Evolutionary conservation across 1,140 invertebrate genomes (phyloP).

Genomic region (Galendromus occidentalis): DNA sequence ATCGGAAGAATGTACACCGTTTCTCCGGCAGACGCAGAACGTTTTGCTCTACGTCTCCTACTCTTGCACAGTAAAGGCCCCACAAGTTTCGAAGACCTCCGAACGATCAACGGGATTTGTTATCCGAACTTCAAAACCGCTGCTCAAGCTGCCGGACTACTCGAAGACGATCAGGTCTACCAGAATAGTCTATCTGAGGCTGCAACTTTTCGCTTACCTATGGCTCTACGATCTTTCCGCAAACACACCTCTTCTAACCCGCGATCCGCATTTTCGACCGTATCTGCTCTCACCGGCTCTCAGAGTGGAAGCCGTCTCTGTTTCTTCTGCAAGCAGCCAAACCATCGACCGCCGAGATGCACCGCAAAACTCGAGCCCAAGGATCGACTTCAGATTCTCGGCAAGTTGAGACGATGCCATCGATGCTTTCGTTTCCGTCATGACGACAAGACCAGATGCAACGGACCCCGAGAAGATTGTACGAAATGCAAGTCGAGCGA

Average conservation of each 20-base stretch:
- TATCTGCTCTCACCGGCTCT: background rate
- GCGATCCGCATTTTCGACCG: background rate
- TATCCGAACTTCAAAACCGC: background rate
- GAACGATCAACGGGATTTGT: slow-evolving; percentile 12
- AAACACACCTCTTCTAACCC: background rate
- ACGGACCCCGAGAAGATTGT: too few relatives aligned
- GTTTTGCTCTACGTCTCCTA: slow-evolving; percentile 19
- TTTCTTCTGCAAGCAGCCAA: background rate
- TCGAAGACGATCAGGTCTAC: background rate
- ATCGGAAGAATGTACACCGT: slow-evolving; percentile 20
- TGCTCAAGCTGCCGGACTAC: background rate
- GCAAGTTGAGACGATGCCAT: too few relatives aligned
- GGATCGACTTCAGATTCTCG: too few relatives aligned
- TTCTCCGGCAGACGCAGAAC: slow-evolving; percentile 16
- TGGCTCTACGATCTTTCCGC: too few relatives aligned
- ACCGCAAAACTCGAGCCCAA: too few relatives aligned
- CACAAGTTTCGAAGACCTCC: slow-evolving; percentile 18
- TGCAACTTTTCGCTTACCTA: background rate
- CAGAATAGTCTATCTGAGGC: background rate
- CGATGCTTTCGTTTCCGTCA: too few relatives aligned
- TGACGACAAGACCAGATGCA: too few relatives aligned
- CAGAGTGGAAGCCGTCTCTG: background rate
- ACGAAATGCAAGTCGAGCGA: too few relatives aligned
- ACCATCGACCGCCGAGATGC: too few relatives aligned
- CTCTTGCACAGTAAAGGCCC: slow-evolving; percentile 18